Evolutionary conservation across 2,888 invertebrate genomes (phyloP).

Genomic region (Pardosa pseudoannulata): DNA sequence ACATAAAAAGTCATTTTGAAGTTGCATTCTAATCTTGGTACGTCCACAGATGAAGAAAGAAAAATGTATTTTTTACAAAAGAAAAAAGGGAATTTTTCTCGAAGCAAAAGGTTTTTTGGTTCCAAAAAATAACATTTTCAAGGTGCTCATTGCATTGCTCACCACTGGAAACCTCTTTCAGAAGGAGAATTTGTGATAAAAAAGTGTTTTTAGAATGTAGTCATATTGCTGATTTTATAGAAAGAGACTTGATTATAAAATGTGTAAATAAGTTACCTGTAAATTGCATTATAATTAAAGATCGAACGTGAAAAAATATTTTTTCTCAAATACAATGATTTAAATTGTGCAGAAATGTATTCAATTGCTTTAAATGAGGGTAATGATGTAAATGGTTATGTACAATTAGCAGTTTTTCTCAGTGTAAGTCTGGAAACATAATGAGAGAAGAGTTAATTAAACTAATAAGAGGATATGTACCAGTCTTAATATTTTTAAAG

Average conservation of each 20-base stretch:
- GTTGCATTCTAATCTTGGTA: slow-evolving; percentile 8
- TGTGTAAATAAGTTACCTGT: slow-evolving; percentile 9
- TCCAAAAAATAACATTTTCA: slow-evolving; percentile 5
- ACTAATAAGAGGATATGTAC: too few species aligned
- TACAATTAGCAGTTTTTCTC: neutral
- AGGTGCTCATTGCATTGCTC: neutral
- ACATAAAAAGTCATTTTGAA: neutral
- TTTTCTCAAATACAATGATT: slow-evolving; percentile 24
- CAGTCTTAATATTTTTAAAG: neutral
- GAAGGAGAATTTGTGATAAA: neutral
- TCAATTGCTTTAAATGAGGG: slow-evolving; percentile 5
- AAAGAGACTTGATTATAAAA: slow-evolving; percentile 10
- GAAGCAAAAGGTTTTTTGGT: neutral
- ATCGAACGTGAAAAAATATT: neutral
- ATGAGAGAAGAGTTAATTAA: too few species aligned
- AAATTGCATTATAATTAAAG: slow-evolving; percentile 17
- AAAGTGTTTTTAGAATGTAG: slow-evolving; percentile 12
- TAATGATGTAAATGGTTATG: neutral
- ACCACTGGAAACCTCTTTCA: neutral
- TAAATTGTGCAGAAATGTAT: neutral
- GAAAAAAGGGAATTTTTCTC: too few species aligned
- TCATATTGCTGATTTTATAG: slow-evolving; percentile 3
- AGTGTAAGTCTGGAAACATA: too few species aligned
- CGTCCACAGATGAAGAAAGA: neutral
- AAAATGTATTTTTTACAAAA: too few species aligned